These are phyloP conservation scores for Parnassius smintheus DNA, from an alignment of 2,888 invertebrate genomes.

Conservation along the genomic window DNA sequence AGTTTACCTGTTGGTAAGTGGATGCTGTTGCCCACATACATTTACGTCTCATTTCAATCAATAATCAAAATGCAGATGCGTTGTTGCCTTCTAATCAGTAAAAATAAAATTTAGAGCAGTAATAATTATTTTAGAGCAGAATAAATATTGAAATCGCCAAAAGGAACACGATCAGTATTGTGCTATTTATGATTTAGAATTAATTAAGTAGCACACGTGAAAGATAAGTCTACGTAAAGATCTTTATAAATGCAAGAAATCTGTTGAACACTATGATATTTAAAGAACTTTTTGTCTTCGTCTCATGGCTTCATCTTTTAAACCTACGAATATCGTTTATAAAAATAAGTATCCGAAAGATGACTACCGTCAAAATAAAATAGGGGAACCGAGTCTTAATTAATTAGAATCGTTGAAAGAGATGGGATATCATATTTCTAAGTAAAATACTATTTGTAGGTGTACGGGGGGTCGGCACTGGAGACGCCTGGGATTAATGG, in stretches of 20 bases:
- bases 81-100: no score
- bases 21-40: no score
- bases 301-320: conserved; percentile 26
- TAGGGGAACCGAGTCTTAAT: conserved; percentile 44
- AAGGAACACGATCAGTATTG: no score
- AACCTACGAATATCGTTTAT: conserved; percentile 31
- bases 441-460: conserved; percentile 52
- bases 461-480: conserved; percentile 37
- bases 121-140: no score
- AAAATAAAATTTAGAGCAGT: no score
- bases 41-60: no score
- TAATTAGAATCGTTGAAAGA: conserved; percentile 65
- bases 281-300: conserved; percentile 2
- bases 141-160: no score
- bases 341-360: conserved; percentile 53
- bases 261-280: not conserved
- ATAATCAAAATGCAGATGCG: no score
- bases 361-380: conserved; percentile 53
- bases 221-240: not conserved
- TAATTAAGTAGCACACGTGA: not conserved
- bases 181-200: no score
- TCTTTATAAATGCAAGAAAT: not conserved
- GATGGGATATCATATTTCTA: conserved; percentile 61
- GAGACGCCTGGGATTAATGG: conserved; percentile 23
- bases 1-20: no score